These are phyloP conservation scores for Hippocampus mohnikei DNA, from an alignment of 2,113 vertebrate species.

Conservation along the genomic window DNA sequence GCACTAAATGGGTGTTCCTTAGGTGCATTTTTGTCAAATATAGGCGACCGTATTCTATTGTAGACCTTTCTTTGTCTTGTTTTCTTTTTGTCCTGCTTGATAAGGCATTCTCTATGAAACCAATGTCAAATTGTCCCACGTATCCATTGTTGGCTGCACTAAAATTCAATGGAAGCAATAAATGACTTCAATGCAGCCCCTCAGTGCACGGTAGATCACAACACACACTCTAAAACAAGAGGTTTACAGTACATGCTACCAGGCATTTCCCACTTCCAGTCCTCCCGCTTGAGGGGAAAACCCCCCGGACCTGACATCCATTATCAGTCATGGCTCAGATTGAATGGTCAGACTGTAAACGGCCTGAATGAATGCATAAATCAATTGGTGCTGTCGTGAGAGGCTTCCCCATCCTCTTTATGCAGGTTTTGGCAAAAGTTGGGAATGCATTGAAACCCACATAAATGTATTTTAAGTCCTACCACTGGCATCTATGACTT, in stretches of 20 bases:
- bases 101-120: conserved; percentile 71
- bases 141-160: conserved; percentile 43
- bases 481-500: conserved; percentile 70
- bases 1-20: conserved; percentile 72
- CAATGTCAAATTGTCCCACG: conserved; percentile 45
- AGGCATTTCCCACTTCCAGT: conserved; percentile 46
- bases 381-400: conserved; percentile 55
- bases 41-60: conserved; percentile 55
- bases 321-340: conserved; percentile 74
- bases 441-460: conserved; percentile 62
- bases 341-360: conserved; percentile 71
- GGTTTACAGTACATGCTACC: conserved; percentile 64
- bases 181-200: not conserved
- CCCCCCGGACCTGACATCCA: conserved; percentile 57
- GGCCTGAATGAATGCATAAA: conserved; percentile 69
- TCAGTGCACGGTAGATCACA: conserved; percentile 42
- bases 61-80: conserved; percentile 51
- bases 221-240: conserved; percentile 55
- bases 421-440: conserved; percentile 66
- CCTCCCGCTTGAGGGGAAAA: conserved; percentile 38
- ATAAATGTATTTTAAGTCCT: conserved; percentile 47
- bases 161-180: not conserved
- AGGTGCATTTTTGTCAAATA: conserved; percentile 68
- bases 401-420: conserved; percentile 14
- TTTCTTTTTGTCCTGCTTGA: conserved; percentile 48